Percentiles rank a stretch among this genome's conserved stretches.
Evolutionary conservation across 1,140 invertebrate species (phyloP).

Genomic region (Nasonia longicornis): DNA sequence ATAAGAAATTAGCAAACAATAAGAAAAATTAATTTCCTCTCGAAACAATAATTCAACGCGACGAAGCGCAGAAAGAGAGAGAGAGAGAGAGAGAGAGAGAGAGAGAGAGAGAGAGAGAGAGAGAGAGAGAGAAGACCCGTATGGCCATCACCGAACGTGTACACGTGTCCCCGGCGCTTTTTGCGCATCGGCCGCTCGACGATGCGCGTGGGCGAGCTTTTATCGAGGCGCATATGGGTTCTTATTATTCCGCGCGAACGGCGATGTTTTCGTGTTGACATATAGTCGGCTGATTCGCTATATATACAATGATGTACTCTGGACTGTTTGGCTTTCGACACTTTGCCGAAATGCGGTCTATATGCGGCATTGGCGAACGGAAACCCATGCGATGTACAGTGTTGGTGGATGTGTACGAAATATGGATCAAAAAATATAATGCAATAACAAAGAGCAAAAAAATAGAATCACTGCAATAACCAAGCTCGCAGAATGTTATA

Average conservation of each 20-base stretch:
- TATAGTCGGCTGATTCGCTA: not conserved
- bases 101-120: too few species aligned
- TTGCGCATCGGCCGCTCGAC: not conserved
- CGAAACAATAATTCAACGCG: not conserved
- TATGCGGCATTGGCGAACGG: not conserved
- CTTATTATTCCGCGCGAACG: not conserved
- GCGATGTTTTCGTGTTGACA: not conserved
- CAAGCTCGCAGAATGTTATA: too few species aligned
- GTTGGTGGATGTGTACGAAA: too few species aligned
- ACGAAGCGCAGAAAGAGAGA: not conserved
- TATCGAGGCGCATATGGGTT: not conserved
- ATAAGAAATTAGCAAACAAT: not conserved
- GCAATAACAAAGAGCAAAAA: too few species aligned
- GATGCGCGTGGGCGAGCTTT: slow-evolving; percentile 7
- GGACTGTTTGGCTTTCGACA: not conserved
- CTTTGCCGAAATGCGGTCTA: not conserved
- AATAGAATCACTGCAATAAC: too few species aligned
- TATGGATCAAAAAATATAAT: too few species aligned
- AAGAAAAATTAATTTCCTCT: not conserved
- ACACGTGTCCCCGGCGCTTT: not conserved
- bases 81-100: too few species aligned
- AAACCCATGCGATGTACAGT: too few species aligned
- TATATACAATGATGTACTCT: not conserved
- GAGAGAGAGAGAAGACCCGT: not conserved
- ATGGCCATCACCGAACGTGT: not conserved